A percentile compares a stretch with the other conserved stretches of the same genome.
These are phyloP conservation scores for Monopterus albus DNA, from an alignment of 2,113 vertebrate species.

Conservation along the genomic window DNA sequence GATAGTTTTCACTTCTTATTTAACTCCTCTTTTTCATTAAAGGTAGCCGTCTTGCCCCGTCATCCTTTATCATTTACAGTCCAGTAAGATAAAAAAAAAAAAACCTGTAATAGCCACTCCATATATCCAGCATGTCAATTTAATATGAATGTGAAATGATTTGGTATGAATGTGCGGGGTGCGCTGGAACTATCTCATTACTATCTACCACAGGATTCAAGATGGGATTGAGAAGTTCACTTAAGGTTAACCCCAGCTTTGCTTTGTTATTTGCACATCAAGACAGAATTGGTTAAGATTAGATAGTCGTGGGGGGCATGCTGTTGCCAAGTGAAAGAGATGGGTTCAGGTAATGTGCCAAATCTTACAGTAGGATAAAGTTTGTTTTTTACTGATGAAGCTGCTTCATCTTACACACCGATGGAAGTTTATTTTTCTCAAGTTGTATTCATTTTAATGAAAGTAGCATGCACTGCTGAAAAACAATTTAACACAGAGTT, in stretches of 20 bases:
- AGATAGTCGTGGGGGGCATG: slow-evolving; percentile 22
- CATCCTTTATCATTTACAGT: slow-evolving; percentile 79
- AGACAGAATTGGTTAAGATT: slow-evolving; percentile 63
- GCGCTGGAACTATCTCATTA: slow-evolving; percentile 77
- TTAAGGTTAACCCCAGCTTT: slow-evolving; percentile 66
- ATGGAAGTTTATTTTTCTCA: too few species aligned
- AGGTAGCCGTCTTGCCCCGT: slow-evolving; percentile 73
- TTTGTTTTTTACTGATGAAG: neutral
- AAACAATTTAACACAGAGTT: too few species aligned
- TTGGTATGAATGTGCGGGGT: slow-evolving; percentile 71
- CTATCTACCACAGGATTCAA: slow-evolving; percentile 68
- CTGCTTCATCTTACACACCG: too few species aligned
- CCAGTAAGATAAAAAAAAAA: slow-evolving; percentile 81
- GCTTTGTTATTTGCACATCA: slow-evolving; percentile 68
- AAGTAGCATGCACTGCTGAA: too few species aligned
- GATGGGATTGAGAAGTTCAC: slow-evolving; percentile 73
- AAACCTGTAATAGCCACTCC: slow-evolving; percentile 76
- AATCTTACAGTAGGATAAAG: neutral
- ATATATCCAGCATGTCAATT: slow-evolving; percentile 82
- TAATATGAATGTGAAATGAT: slow-evolving; percentile 75
- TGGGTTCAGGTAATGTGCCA: slow-evolving; percentile 7
- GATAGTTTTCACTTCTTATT: slow-evolving; percentile 66
- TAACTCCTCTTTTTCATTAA: slow-evolving; percentile 76
- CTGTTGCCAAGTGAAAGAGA: slow-evolving; percentile 36
- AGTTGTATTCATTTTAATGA: too few species aligned